A percentile compares a stretch with the other conserved stretches of the same genome.
phyloP scores from a whole-genome alignment of 2,797 vertebrate genomes.

The Gallinago nigripennis region DNA sequence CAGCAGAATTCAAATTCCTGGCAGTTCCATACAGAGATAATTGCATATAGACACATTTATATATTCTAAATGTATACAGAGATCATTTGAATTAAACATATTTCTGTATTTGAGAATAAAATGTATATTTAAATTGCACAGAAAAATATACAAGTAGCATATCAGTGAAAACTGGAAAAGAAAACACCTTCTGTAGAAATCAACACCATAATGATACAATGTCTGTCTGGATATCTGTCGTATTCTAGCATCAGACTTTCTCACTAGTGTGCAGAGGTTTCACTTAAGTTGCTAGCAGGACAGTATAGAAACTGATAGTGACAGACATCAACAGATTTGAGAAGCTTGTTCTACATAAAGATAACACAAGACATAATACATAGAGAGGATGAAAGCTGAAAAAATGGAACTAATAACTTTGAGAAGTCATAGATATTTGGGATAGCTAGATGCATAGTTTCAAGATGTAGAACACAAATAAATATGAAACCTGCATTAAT shows the following conservation, averaged over 20 bases:
- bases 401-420: background rate
- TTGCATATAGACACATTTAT: background rate
- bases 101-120: background rate
- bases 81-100: background rate
- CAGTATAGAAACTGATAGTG: background rate
- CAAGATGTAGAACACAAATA: background rate
- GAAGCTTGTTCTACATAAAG: background rate
- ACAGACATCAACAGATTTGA: background rate
- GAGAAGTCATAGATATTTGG: background rate
- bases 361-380: background rate
- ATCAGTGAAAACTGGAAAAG: background rate
- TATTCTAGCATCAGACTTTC: background rate
- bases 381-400: background rate
- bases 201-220: background rate
- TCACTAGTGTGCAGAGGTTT: background rate
- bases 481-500: background rate
- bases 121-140: background rate
- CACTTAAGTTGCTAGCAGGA: background rate
- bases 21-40: background rate
- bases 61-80: background rate
- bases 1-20: background rate
- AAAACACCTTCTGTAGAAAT: background rate
- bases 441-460: background rate
- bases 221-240: background rate
- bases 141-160: background rate